phyloP scores from a whole-genome alignment of 2,113 vertebrate genomes.

The Uropsilus gracilis region DNA sequence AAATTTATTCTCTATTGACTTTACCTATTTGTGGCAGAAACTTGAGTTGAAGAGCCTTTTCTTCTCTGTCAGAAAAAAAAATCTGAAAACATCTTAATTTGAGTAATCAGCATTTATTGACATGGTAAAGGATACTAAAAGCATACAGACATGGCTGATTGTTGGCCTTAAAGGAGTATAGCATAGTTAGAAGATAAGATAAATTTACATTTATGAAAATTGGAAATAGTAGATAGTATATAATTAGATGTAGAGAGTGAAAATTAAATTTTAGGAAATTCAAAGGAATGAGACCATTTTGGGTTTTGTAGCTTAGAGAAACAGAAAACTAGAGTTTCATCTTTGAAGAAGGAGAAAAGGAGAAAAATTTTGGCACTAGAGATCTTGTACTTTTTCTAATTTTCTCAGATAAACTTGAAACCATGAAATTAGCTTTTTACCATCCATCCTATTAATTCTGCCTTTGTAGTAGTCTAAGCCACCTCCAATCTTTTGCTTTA shows the following conservation, averaged over 20 bases:
- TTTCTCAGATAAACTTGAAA: conserved; percentile 41
- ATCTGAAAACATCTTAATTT: conserved; percentile 29
- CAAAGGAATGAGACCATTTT: conserved; percentile 35
- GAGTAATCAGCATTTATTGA: background rate
- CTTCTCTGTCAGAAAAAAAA: background rate
- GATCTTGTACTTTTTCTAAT: conserved; percentile 16
- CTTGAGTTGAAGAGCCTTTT: background rate
- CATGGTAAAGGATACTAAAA: conserved; percentile 8
- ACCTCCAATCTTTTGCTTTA: background rate
- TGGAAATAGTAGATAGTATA: background rate
- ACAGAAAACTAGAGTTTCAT: conserved; percentile 40
- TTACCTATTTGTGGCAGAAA: background rate
- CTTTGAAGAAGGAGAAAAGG: background rate
- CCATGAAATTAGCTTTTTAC: conserved; percentile 15
- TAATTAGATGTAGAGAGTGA: background rate
- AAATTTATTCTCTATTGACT: conserved; percentile 26
- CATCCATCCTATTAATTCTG: background rate
- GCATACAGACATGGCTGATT: background rate
- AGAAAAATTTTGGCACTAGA: conserved; percentile 29
- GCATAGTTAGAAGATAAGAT: background rate
- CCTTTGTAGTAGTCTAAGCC: conserved; percentile 34
- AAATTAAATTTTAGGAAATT: background rate
- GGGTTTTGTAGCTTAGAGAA: background rate
- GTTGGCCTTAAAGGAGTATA: background rate
- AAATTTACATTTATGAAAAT: background rate